Conservation (phyloP, 2,888 invertebrate genomes). For the Tachina lurida region DNA sequence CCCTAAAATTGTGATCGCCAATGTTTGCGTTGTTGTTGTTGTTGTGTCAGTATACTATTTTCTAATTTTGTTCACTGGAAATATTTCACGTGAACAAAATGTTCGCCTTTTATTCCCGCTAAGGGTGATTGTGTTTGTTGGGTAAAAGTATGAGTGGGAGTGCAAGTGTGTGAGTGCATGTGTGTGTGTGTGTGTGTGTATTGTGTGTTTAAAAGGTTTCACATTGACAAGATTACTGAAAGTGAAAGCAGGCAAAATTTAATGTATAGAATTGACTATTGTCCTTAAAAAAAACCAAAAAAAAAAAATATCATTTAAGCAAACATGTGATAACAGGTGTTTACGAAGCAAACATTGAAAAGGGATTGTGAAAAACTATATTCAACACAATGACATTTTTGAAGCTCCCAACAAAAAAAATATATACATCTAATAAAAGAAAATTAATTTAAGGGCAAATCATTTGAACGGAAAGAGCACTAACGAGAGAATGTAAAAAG, state of each 20-base stretch:
- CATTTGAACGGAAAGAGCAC: conserved; percentile 27
- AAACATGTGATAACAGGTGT: conserved; percentile 78
- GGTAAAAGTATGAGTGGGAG: not conserved
- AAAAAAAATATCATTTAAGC: conserved; percentile 71
- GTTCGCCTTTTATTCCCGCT: no score
- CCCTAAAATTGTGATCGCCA: no score
- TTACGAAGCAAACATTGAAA: conserved; percentile 65
- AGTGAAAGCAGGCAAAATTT: conserved; percentile 3
- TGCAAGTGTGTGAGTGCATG: not conserved
- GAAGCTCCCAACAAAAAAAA: not conserved
- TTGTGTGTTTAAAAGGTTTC: not conserved
- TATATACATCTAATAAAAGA: not conserved
- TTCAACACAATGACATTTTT: conserved; percentile 31
- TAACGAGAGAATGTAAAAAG: not conserved
- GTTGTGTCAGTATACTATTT: no score
- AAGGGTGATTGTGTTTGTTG: no score
- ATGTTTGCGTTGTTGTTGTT: no score
- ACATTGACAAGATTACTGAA: not conserved
- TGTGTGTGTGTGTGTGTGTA: not conserved
- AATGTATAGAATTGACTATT: conserved; percentile 34
- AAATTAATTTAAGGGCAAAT: conserved; percentile 7
- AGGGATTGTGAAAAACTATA: conserved; percentile 52
- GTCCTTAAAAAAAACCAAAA: conserved; percentile 49
- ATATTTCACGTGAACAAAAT: no score
- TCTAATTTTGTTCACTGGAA: no score